A percentile compares a stretch with the other conserved stretches of the same genome.
phyloP scores from a whole-genome alignment of 2,113 vertebrate genomes.

The Prolemur simus region DNA sequence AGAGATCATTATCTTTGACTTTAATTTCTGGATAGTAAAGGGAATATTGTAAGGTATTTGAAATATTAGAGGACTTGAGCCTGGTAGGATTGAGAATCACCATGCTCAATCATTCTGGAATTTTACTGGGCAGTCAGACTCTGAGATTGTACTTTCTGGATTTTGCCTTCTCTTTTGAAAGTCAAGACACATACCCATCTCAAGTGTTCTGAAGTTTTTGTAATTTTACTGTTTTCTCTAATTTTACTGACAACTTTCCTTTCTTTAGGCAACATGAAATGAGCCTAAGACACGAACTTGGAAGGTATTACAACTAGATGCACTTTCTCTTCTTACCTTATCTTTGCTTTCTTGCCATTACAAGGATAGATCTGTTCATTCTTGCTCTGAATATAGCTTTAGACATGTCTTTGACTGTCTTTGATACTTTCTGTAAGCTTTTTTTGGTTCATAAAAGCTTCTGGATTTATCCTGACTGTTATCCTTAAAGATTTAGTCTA shows the following conservation, averaged over 20 bases:
- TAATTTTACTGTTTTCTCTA: not conserved
- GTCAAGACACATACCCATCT: not conserved
- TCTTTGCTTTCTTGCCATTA: not conserved
- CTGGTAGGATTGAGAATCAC: not conserved
- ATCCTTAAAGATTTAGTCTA: not conserved
- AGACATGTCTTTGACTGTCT: not conserved
- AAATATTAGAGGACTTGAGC: not conserved
- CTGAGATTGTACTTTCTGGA: constrained; percentile 3
- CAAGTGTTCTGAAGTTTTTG: not conserved
- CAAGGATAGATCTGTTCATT: not conserved
- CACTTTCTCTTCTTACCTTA: not conserved
- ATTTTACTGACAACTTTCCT: not conserved
- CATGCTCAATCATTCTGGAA: not conserved
- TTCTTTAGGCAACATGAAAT: not conserved
- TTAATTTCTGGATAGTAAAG: constrained; percentile 1
- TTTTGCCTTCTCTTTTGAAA: constrained; percentile 23
- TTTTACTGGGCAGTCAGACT: not conserved
- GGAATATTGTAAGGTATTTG: not conserved
- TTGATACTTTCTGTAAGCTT: constrained; percentile 6
- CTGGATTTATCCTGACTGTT: not conserved
- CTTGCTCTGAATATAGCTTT: not conserved
- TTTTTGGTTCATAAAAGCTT: not conserved
- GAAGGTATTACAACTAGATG: not conserved
- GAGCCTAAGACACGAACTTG: not conserved
- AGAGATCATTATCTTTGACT: not conserved